phyloP scores from a whole-genome alignment of 2,888 invertebrate species.

The Priocnemis perturbator region DNA sequence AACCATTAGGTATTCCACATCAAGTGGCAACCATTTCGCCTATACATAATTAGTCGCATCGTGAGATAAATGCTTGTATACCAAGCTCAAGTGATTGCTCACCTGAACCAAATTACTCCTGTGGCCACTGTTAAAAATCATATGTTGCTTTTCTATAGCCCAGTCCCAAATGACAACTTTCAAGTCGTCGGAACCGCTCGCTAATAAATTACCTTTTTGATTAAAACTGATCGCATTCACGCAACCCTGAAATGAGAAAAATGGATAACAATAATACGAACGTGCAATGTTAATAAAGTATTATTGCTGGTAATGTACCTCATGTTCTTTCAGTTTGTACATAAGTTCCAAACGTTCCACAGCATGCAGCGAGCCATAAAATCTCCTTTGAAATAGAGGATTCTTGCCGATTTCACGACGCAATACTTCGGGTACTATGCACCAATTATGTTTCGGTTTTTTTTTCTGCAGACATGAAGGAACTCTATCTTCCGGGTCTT shows the following conservation, averaged over 20 bases:
- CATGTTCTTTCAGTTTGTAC: conserved; percentile 86
- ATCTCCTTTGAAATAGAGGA: conserved; percentile 81
- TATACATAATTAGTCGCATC: conserved; percentile 54
- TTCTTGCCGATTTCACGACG: conserved; percentile 81
- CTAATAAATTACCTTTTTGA: conserved; percentile 84
- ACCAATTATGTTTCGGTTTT: conserved; percentile 83
- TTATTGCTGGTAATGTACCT: conserved; percentile 55
- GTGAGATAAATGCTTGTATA: no score
- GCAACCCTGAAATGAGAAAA: conserved; percentile 80
- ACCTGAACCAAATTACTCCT: conserved; percentile 93
- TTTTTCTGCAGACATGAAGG: conserved; percentile 77
- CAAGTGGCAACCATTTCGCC: conserved; percentile 89
- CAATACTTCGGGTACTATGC: conserved; percentile 81
- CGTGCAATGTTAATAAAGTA: background rate
- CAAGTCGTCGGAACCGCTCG: conserved; percentile 94
- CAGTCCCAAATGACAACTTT: conserved; percentile 94
- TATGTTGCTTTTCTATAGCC: conserved; percentile 82
- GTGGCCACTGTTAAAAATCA: conserved; percentile 88
- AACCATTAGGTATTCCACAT: conserved; percentile 88
- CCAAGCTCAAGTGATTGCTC: conserved; percentile 25
- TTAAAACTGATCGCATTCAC: conserved; percentile 96
- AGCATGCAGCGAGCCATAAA: conserved; percentile 88
- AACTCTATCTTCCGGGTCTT: conserved; percentile 9
- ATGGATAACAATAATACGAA: conserved; percentile 4
- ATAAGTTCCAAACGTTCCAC: conserved; percentile 89